A percentile compares a stretch with the other conserved stretches of the same genome.
These are phyloP conservation scores for Zaprionus nigranus DNA, from an alignment of 1,140 invertebrate genomes.

Conservation along the genomic window DNA sequence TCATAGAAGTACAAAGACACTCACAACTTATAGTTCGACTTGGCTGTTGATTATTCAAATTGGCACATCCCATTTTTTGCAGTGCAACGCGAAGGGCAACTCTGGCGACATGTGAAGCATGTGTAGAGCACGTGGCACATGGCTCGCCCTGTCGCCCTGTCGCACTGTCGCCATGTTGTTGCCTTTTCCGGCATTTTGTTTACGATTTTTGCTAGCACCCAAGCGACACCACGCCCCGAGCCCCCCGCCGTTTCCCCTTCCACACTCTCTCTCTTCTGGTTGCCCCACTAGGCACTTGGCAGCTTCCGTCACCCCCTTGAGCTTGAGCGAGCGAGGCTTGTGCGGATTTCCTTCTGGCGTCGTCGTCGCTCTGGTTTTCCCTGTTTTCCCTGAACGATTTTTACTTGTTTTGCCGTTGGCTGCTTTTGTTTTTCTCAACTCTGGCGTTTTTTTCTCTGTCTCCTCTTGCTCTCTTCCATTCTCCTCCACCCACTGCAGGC, in stretches of 20 bases:
- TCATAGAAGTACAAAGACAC: no score
- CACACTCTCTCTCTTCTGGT: neutral
- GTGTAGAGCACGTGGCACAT: conserved; percentile 18
- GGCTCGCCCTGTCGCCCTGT: conserved; percentile 61
- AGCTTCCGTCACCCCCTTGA: conserved; percentile 8
- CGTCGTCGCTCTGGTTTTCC: conserved; percentile 8
- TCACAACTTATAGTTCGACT: neutral
- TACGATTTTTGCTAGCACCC: conserved; percentile 61
- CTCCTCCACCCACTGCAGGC: conserved; percentile 4
- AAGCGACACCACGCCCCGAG: neutral
- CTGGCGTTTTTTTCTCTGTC: neutral
- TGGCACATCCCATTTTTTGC: neutral
- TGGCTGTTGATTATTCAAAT: neutral
- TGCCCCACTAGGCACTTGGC: neutral
- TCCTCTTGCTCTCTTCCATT: neutral
- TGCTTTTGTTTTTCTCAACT: conserved; percentile 42
- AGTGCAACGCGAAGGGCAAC: neutral
- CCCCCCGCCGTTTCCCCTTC: no score
- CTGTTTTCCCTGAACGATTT: conserved; percentile 5
- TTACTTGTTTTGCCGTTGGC: conserved; percentile 6
- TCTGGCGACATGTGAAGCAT: conserved; percentile 20
- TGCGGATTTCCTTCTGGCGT: conserved; percentile 75
- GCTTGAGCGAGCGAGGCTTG: conserved; percentile 26
- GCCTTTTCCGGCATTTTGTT: conserved; percentile 82
- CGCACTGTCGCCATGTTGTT: conserved; percentile 69